A percentile compares a stretch with the other conserved stretches of the same genome.
phyloP scores from a whole-genome alignment of 2,113 vertebrate species.

The Spilogale gracilis region DNA sequence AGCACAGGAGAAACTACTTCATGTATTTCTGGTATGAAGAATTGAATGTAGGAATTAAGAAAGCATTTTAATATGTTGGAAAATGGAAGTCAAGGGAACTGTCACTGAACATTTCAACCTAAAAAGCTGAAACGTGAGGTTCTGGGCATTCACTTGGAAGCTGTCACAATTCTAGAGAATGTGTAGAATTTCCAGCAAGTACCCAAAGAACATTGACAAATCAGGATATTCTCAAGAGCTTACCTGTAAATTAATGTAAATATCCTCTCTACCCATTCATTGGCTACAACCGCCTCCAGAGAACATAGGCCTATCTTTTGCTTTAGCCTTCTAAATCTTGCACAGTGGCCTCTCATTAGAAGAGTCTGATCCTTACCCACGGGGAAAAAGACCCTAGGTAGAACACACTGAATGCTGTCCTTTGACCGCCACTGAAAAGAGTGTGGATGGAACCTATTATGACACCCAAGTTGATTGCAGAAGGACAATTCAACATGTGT shows the following conservation, averaged over 20 bases:
- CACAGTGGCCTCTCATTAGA: neutral
- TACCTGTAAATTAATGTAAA: neutral
- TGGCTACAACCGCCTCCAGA: neutral
- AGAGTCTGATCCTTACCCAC: neutral
- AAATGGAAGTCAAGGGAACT: neutral
- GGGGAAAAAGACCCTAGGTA: neutral
- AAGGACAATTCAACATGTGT: neutral
- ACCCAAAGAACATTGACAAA: neutral
- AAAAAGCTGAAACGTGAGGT: neutral
- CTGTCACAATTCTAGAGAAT: neutral
- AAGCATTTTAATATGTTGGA: neutral
- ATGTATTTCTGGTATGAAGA: neutral
- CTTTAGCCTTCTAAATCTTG: neutral
- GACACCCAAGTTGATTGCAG: neutral
- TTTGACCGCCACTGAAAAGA: neutral
- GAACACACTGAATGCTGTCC: neutral
- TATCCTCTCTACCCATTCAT: neutral
- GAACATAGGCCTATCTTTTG: neutral
- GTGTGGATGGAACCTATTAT: rapidly evolving
- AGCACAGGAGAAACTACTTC: neutral
- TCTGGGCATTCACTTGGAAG: neutral
- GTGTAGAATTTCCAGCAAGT: neutral
- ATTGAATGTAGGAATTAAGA: neutral
- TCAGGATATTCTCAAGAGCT: neutral
- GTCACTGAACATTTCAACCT: neutral